These are phyloP conservation scores for Berghia stephanieae DNA, from an alignment of 1,140 invertebrate species.

Conservation along the genomic window DNA sequence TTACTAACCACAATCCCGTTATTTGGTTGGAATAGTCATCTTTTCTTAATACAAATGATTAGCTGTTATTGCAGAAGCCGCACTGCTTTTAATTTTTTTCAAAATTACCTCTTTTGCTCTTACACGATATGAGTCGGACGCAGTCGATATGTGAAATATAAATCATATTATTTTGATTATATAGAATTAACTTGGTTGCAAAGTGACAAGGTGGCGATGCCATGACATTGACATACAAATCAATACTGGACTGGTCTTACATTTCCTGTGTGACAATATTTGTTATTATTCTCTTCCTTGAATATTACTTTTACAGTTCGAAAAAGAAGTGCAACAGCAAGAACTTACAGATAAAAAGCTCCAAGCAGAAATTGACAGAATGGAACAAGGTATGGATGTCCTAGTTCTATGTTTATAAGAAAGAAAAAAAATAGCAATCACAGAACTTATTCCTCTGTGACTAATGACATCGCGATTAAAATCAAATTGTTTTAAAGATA, in stretches of 20 bases:
- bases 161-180: background rate
- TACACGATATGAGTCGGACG: background rate
- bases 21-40: no score
- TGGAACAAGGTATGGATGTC: conserved; percentile 43
- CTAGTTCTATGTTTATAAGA: conserved; percentile 22
- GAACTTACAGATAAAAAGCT: conserved; percentile 55
- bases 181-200: background rate
- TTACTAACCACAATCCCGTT: no score
- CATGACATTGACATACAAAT: no score
- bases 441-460: no score
- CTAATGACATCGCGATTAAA: no score
- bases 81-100: no score
- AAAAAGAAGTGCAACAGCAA: conserved; percentile 58
- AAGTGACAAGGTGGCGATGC: no score
- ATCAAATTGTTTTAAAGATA: conserved; percentile 5
- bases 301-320: conserved; percentile 36
- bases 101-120: no score
- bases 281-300: background rate
- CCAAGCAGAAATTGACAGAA: conserved; percentile 55
- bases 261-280: background rate
- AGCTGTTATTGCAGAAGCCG: no score
- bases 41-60: no score
- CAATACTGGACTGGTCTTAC: background rate
- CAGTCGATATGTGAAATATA: background rate
- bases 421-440: conserved; percentile 44